Percentiles rank a stretch among this genome's conserved stretches.
phyloP scores from a whole-genome alignment of 2,113 vertebrate genomes.

The Petroica traversi region DNA sequence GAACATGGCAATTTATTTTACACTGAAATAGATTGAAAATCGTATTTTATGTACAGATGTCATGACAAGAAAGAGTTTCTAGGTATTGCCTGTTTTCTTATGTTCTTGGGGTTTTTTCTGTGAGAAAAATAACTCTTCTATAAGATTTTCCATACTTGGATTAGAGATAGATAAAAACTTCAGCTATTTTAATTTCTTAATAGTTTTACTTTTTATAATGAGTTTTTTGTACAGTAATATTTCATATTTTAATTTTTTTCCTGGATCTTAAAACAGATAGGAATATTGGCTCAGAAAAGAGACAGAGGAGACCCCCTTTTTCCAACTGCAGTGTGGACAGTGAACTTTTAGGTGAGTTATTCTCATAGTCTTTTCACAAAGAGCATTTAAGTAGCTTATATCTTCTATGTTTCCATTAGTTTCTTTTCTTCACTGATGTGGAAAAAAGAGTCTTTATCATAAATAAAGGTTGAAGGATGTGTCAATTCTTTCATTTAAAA shows the following conservation, averaged over 20 bases:
- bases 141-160: background rate
- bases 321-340: slow-evolving; percentile 85
- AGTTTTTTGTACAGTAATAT: background rate
- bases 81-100: background rate
- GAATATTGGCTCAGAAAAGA: slow-evolving; percentile 38
- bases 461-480: background rate
- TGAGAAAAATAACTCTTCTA: background rate
- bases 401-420: background rate
- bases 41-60: background rate
- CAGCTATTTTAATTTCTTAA: background rate
- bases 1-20: background rate
- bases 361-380: background rate
- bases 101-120: background rate
- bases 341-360: slow-evolving; percentile 73
- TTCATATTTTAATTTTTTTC: background rate
- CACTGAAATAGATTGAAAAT: background rate
- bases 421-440: background rate
- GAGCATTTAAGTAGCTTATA: background rate
- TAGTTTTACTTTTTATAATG: background rate
- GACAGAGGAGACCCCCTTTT: background rate
- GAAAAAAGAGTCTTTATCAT: background rate
- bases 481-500: background rate
- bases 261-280: background rate
- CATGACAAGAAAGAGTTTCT: background rate
- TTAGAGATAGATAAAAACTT: background rate